Conservation (phyloP, 1,140 invertebrate genomes). For the Drosophila ogumai region DNA sequence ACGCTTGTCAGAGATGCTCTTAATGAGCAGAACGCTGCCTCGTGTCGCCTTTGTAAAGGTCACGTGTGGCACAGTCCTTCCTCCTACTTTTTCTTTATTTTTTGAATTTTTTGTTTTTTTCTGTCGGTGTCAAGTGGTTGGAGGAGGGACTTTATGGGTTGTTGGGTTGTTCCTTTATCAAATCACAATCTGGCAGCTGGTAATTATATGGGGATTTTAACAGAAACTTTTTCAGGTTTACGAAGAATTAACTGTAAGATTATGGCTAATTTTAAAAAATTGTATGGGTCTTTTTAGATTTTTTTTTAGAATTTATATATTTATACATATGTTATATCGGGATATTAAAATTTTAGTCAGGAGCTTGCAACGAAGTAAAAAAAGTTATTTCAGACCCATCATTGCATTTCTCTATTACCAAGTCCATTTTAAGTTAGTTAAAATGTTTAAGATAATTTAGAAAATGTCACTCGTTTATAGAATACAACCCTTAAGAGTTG, state of each 20-base stretch:
- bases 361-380: too few relatives aligned
- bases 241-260: background rate
- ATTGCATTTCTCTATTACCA: too few relatives aligned
- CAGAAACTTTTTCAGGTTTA: background rate
- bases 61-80: constrained; percentile 52
- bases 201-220: background rate
- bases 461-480: background rate
- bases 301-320: too few relatives aligned
- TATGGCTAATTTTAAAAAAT: background rate
- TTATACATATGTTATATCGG: too few relatives aligned
- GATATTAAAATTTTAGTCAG: too few relatives aligned
- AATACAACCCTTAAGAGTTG: background rate
- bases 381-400: too few relatives aligned
- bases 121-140: constrained; percentile 63
- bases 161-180: constrained; percentile 29
- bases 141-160: constrained; percentile 3
- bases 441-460: background rate
- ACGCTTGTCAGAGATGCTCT: constrained; percentile 65
- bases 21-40: constrained; percentile 77
- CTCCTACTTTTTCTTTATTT: background rate
- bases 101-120: background rate
- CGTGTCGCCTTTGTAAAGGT: constrained; percentile 66
- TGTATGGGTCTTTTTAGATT: background rate
- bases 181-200: constrained; percentile 8
- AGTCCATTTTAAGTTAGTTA: background rate